A percentile compares a stretch with the other conserved stretches of the same genome.
Evolutionary conservation across 1,140 invertebrate genomes (phyloP).

Genomic region (Thaumetopoea pityocampa): DNA sequence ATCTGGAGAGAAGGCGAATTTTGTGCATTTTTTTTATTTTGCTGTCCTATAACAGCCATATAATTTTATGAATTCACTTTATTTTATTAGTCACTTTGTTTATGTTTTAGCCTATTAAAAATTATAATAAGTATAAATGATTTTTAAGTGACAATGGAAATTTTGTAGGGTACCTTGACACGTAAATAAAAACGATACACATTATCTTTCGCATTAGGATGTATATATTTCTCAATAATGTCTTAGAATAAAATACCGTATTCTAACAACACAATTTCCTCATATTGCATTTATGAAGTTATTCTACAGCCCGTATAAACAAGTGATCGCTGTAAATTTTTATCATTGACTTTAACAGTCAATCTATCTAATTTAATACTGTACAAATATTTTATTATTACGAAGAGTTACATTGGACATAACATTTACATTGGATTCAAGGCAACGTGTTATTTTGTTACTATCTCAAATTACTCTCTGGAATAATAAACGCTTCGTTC

Average conservation of each 20-base stretch:
- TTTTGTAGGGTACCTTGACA: too few species aligned
- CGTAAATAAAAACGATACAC: conserved; percentile 41
- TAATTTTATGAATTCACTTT: too few species aligned
- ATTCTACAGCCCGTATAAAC: conserved; percentile 40
- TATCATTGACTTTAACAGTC: conserved; percentile 44
- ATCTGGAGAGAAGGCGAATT: too few species aligned
- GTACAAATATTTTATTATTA: conserved; percentile 38
- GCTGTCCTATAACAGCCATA: too few species aligned
- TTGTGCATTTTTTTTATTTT: too few species aligned
- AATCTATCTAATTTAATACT: conserved; percentile 35
- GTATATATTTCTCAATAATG: conserved; percentile 62
- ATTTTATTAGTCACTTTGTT: too few species aligned
- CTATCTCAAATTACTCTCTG: conserved; percentile 26
- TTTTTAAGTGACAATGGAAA: too few species aligned
- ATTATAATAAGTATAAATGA: too few species aligned
- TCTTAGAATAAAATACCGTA: conserved; percentile 57
- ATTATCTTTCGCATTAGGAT: conserved; percentile 41
- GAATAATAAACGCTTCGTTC: conserved; percentile 19
- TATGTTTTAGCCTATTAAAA: too few species aligned
- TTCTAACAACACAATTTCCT: conserved; percentile 44
- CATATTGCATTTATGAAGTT: conserved; percentile 34
- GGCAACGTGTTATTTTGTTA: conserved; percentile 57
- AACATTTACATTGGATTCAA: conserved; percentile 56
- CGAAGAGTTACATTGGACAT: conserved; percentile 31
- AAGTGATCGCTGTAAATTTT: conserved; percentile 39